These are phyloP conservation scores for Cryptomyrus ogoouensis DNA, from an alignment of 2,113 vertebrate species.

Conservation along the genomic window DNA sequence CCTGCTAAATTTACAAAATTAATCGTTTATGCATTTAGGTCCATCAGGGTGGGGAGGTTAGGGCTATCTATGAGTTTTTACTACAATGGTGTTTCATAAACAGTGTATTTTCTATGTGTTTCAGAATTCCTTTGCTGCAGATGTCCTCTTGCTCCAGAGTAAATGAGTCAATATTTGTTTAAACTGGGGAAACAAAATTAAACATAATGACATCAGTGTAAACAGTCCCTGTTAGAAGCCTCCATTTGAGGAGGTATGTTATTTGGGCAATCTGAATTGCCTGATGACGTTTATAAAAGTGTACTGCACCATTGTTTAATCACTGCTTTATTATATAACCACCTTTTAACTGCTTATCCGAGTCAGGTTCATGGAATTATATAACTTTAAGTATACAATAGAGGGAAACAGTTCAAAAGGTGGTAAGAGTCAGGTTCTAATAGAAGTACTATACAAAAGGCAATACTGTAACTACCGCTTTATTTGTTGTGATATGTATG, in stretches of 20 bases:
- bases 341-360: neutral
- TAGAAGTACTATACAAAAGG: neutral
- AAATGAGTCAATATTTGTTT: neutral
- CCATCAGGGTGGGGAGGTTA: neutral
- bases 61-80: neutral
- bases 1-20: neutral
- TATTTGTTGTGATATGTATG: neutral
- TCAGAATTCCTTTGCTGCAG: neutral
- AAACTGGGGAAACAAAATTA: neutral
- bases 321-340: neutral
- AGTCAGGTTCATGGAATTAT: neutral
- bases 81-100: neutral
- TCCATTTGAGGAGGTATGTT: neutral
- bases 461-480: neutral
- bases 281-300: neutral
- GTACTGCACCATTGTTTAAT: neutral
- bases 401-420: neutral
- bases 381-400: neutral
- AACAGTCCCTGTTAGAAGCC: neutral
- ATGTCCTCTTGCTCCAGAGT: neutral
- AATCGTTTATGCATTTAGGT: neutral
- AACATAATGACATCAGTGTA: slow-evolving; percentile 3
- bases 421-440: neutral
- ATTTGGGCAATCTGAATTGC: neutral
- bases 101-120: neutral